A percentile compares a stretch with the other conserved stretches of the same genome.
phyloP scores from a whole-genome alignment of 2,797 vertebrate genomes.

The Leucoraja ocellata region DNA sequence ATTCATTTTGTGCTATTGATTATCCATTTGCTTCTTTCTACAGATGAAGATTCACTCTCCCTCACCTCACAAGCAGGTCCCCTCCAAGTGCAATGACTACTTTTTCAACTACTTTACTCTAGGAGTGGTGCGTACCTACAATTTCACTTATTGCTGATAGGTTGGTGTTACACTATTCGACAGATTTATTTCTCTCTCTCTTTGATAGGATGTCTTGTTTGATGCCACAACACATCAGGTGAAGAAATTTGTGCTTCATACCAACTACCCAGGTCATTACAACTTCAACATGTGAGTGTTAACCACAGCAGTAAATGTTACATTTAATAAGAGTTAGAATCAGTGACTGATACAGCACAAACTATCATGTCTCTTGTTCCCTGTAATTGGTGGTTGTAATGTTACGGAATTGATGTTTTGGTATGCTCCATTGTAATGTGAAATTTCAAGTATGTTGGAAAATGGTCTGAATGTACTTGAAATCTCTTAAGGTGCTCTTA shows the following conservation, averaged over 20 bases:
- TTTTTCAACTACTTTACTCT: conserved; percentile 98
- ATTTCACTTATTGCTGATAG: background rate
- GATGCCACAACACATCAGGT: conserved; percentile 92
- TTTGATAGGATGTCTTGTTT: conserved; percentile 85
- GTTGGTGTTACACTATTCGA: background rate
- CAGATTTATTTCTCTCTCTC: conserved; percentile 41
- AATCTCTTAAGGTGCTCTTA: too few relatives aligned
- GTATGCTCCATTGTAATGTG: too few relatives aligned
- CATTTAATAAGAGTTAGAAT: background rate
- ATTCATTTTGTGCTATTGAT: background rate
- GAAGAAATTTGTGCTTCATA: conserved; percentile 97
- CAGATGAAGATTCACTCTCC: conserved; percentile 99
- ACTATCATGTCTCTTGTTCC: background rate
- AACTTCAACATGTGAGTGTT: conserved; percentile 94
- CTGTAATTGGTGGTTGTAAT: too few relatives aligned
- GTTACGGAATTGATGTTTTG: too few relatives aligned
- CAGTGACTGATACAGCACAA: background rate
- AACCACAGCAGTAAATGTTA: background rate
- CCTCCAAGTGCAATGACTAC: conserved; percentile 98
- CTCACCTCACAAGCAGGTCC: conserved; percentile 95
- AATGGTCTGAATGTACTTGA: too few relatives aligned
- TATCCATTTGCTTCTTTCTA: conserved; percentile 44
- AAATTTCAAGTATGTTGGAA: too few relatives aligned
- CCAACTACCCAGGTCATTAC: conserved; percentile 97
- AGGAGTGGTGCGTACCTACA: conserved; percentile 79